Base-by-base conservation (phyloP, 1,140 invertebrate genomes). In the Plutomurus gul region DNA sequence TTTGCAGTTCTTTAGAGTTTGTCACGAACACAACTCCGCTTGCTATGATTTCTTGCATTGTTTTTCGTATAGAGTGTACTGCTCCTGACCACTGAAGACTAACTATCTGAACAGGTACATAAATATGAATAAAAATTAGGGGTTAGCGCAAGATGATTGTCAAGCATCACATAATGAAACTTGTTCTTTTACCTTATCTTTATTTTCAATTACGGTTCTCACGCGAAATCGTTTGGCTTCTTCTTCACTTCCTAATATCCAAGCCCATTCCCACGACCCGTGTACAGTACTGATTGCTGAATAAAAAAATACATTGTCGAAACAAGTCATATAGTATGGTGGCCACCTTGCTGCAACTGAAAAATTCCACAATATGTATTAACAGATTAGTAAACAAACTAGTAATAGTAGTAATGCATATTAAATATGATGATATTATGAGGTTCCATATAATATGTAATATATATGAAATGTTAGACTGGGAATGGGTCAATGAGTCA, bases 21-120 rank as follows among this genome's bases (percentile, higher is more conserved):
- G 76, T 81, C 3, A 81, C 79, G 56, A 81, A 81, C 11, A 47
- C 75, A 18, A 77, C 8, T 25, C 79, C 79, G 65, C 46, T 65
- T 2, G 65, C 76, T 6, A 77, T 37, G 30, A 81, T 77, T 30
- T 81, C 79, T 37, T 77, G 73, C 3, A 77, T 71, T 1, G 75
- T 74, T 75, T 77, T 77, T 30, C 79, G 43, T 49, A 81, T 77
- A 3, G 79, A 81, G 65, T 81, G 79, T n/a, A 77, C 79, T 10
- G 75, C 56, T 13, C 79, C 78, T 1, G 60, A 70, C 78, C 78
- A 79, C 5, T 47, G 46, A 5, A 79, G 18, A 37, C 60, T 71
- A 40, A 27, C 49, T 20, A 75, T 56, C 75, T 76, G 5, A 36
- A 49, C 4, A 49, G n/a, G n/a, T n/a, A n/a, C n/a, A n/a, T n/a